phyloP scores from a whole-genome alignment of 2,113 vertebrate species.

The Nannospalax galili region DNA sequence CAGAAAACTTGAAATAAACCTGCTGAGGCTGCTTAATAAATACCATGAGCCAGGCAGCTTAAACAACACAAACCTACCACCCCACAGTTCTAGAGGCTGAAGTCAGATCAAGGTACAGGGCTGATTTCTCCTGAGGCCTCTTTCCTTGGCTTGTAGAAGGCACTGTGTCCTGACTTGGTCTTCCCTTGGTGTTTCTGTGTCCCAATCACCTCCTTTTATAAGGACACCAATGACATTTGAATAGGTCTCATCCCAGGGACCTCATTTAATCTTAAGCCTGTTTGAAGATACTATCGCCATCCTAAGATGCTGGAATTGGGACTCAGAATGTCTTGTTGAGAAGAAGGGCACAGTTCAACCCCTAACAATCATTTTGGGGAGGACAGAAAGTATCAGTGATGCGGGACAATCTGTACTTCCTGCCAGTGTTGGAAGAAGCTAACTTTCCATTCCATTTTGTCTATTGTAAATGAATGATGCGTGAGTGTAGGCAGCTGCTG shows the following conservation, averaged over 20 bases:
- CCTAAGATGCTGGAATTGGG: not conserved
- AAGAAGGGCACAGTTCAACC: not conserved
- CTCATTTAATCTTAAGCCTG: not conserved
- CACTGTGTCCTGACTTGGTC: not conserved
- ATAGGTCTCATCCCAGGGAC: not conserved
- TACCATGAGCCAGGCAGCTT: accelerated
- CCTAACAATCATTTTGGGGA: not conserved
- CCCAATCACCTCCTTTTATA: not conserved
- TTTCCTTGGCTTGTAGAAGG: not conserved
- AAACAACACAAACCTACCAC: too few relatives aligned
- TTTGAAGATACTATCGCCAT: not conserved
- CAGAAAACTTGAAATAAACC: not conserved
- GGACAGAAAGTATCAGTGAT: too few relatives aligned
- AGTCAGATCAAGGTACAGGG: not conserved
- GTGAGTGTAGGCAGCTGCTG: not conserved
- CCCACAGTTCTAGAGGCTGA: not conserved
- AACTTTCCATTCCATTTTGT: not conserved
- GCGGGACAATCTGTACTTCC: not conserved
- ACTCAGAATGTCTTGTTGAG: not conserved
- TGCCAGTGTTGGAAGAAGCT: not conserved
- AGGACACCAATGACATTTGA: not conserved
- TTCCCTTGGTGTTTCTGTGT: not conserved
- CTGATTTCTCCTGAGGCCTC: not conserved
- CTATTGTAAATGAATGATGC: not conserved
- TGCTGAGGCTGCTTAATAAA: not conserved